A percentile compares a stretch with the other conserved stretches of the same genome.
Conservation (phyloP, 2,888 invertebrate genomes). For the Polyommatus iphigenia region DNA sequence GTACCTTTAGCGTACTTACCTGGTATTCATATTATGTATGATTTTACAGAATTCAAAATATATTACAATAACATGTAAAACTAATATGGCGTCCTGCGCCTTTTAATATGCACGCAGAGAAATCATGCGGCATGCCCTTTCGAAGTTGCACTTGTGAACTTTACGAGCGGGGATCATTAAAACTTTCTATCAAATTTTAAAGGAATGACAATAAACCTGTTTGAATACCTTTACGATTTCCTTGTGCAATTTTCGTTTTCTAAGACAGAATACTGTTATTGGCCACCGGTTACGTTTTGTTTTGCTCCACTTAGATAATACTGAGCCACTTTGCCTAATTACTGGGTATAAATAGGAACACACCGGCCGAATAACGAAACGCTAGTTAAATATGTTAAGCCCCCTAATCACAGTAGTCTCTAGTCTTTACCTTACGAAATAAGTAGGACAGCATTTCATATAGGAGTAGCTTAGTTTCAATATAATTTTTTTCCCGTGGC, state of each 20-base stretch:
- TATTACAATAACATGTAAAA: not conserved
- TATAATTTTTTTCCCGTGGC: too few species aligned
- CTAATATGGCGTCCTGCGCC: not conserved
- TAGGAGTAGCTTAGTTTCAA: not conserved
- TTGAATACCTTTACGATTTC: not conserved
- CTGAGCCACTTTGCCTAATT: not conserved
- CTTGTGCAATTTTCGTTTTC: not conserved
- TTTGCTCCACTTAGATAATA: not conserved
- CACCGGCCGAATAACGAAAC: too few species aligned
- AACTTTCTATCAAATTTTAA: not conserved
- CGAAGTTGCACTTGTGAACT: not conserved
- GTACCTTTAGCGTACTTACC: too few species aligned
- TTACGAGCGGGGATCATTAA: not conserved
- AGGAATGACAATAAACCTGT: not conserved
- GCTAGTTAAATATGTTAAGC: not conserved
- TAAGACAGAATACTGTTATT: not conserved
- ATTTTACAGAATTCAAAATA: not conserved
- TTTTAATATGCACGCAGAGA: not conserved
- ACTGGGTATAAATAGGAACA: not conserved
- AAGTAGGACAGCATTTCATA: not conserved
- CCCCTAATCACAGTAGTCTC: not conserved
- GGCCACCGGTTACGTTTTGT: not conserved
- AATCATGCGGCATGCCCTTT: conserved; percentile 1
- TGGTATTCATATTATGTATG: not conserved
- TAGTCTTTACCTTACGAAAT: not conserved